Evolutionary conservation across 2,888 invertebrate species (phyloP).

Genomic region (Ptychoptera albimana): DNA sequence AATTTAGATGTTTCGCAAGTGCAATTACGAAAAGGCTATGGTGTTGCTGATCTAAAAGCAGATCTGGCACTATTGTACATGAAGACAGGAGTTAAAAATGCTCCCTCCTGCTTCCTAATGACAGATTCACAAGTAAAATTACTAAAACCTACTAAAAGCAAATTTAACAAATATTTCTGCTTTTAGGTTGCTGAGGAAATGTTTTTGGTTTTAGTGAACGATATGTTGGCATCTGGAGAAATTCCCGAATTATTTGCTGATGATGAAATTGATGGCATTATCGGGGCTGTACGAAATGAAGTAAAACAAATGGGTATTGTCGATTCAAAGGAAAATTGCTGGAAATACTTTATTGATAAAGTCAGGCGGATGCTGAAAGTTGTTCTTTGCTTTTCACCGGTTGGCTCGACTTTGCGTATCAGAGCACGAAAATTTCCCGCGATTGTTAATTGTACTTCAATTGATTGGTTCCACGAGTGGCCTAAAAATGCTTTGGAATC

Average conservation of each 20-base stretch:
- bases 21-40: slow-evolving; percentile 78
- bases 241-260: slow-evolving; percentile 81
- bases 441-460: slow-evolving; percentile 79
- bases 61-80: slow-evolving; percentile 62
- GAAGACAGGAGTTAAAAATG: slow-evolving; percentile 73
- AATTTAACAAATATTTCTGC: background rate
- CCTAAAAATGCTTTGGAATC: slow-evolving; percentile 80
- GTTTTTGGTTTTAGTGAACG: slow-evolving; percentile 84
- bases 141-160: background rate
- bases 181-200: slow-evolving; percentile 63
- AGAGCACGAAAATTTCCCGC: slow-evolving; percentile 89
- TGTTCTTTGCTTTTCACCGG: slow-evolving; percentile 88
- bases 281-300: slow-evolving; percentile 58
- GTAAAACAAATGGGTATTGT: slow-evolving; percentile 66
- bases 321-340: slow-evolving; percentile 84
- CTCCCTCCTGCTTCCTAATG: slow-evolving; percentile 77
- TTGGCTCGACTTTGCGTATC: slow-evolving; percentile 73
- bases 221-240: slow-evolving; percentile 85
- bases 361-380: slow-evolving; percentile 54
- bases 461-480: slow-evolving; percentile 97
- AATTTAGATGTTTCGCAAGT: slow-evolving; percentile 87
- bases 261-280: slow-evolving; percentile 78
- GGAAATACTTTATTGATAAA: slow-evolving; percentile 87
- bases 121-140: slow-evolving; percentile 62
- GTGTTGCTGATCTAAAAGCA: slow-evolving; percentile 60